Base-by-base conservation (phyloP, 2,797 vertebrate species). In the Pelodytes ibericus region DNA sequence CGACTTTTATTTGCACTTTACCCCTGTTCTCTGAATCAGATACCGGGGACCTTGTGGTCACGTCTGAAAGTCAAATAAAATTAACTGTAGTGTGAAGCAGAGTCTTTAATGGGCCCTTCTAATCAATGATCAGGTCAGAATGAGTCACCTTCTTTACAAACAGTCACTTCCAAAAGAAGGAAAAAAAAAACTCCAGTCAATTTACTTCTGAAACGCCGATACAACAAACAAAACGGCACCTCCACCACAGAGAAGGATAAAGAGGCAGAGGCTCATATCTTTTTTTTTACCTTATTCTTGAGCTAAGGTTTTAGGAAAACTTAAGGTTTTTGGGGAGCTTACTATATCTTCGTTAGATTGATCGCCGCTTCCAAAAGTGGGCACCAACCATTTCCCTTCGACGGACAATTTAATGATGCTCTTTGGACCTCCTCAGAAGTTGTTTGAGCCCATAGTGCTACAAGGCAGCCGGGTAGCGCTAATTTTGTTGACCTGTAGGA, bases 61-160 rank as follows among this genome's bases (percentile, higher is more conserved):
- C 7, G 61, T 51, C 27, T 51, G 44, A 63, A 72, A 63, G 61
- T 73, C 71, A 65, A 65, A 56, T 73, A 73, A 64, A 53, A 56
- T 72, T 31, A 72, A 62, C 39, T 61, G 41, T 27, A 26, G 58
- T 63, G 30, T 72, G 44, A 53, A 72, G 15, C 9, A 10, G 3
- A 33, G 44, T 49, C 36, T 68, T 72, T 53, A 53, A 51, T 20
- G 59, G 30, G 22, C 18, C 71, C 58, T 29, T 2, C 4, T 4
- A 62, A 72, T 72, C 71, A 53, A 72, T 72, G 36, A 18, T 31
- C 29, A 63, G 71, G 44, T 72, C 59, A 63, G 29, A 60, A 60
- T 36, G 15, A 53, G 16, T 56, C 33, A 53, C 25, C 69, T 22
- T 72, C 69, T 24, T 47, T 49, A 61, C 15, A 72, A 72, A 31